Percentiles rank a stretch among this genome's conserved stretches.
Evolutionary conservation across 2,888 invertebrate species (phyloP).

Genomic region (Ramazzottius varieornatus): DNA sequence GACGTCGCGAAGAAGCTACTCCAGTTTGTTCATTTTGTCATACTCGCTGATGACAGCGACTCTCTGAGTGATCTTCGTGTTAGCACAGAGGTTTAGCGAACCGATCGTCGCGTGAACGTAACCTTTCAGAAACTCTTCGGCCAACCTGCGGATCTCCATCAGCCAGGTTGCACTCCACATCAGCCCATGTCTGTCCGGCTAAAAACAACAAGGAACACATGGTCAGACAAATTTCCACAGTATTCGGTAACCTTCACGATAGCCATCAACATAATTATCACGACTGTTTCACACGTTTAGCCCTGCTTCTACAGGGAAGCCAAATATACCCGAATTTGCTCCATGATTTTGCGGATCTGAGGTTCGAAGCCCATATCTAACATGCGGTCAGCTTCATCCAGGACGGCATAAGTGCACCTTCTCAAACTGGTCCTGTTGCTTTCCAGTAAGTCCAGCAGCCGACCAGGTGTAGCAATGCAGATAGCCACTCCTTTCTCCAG

Average conservation of each 20-base stretch:
- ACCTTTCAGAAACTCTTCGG: constrained; percentile 77
- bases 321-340: constrained; percentile 44
- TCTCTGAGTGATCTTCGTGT: constrained; percentile 87
- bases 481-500: constrained; percentile 52
- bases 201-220: constrained; percentile 5
- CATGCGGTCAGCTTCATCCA: constrained; percentile 90
- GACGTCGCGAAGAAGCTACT: constrained; percentile 49
- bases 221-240: neutral
- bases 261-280: no score
- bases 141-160: constrained; percentile 74
- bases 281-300: no score
- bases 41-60: constrained; percentile 79
- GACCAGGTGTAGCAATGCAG: constrained; percentile 77
- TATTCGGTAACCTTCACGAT: no score
- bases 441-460: constrained; percentile 74
- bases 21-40: constrained; percentile 58
- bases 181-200: constrained; percentile 64
- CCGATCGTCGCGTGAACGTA: constrained; percentile 94
- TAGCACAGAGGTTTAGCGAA: constrained; percentile 64
- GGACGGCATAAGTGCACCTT: constrained; percentile 65
- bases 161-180: constrained; percentile 99
- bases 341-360: constrained; percentile 75
- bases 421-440: constrained; percentile 54
- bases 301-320: neutral
- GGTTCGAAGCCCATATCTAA: constrained; percentile 95